A percentile compares a stretch with the other conserved stretches of the same genome.
phyloP scores from a whole-genome alignment of 2,888 invertebrate species.

The Diachrysia chrysitis region DNA sequence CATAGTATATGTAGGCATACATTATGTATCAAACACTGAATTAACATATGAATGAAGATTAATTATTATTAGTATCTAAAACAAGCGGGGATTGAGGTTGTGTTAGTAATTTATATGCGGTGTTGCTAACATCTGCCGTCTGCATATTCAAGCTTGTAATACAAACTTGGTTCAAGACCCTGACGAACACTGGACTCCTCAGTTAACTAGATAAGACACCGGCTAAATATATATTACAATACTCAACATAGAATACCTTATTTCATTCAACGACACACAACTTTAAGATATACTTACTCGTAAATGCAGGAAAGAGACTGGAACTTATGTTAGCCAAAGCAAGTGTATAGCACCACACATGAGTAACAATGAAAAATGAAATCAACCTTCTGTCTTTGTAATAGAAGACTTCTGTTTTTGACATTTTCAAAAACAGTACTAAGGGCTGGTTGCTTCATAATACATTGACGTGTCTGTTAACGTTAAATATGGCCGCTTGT shows the following conservation, averaged over 20 bases:
- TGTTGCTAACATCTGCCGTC: constrained; percentile 72
- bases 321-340: not conserved
- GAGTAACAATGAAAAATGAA: too few species aligned
- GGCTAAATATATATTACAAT: not conserved
- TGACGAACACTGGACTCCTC: constrained; percentile 32
- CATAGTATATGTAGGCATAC: too few species aligned
- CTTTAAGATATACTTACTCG: too few species aligned
- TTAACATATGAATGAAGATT: constrained; percentile 25
- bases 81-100: constrained; percentile 60
- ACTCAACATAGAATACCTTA: too few species aligned
- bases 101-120: constrained; percentile 75
- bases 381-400: too few species aligned
- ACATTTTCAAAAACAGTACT: too few species aligned
- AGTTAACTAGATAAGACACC: constrained; percentile 38
- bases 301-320: not conserved
- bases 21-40: not conserved
- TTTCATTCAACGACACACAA: too few species aligned
- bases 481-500: too few species aligned
- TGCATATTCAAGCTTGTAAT: constrained; percentile 74
- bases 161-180: constrained; percentile 69
- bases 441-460: too few species aligned
- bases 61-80: constrained; percentile 47
- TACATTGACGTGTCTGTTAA: too few species aligned
- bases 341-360: not conserved
- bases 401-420: too few species aligned